Conservation (phyloP, 2,797 vertebrate genomes). For the Limnodromus scolopaceus region DNA sequence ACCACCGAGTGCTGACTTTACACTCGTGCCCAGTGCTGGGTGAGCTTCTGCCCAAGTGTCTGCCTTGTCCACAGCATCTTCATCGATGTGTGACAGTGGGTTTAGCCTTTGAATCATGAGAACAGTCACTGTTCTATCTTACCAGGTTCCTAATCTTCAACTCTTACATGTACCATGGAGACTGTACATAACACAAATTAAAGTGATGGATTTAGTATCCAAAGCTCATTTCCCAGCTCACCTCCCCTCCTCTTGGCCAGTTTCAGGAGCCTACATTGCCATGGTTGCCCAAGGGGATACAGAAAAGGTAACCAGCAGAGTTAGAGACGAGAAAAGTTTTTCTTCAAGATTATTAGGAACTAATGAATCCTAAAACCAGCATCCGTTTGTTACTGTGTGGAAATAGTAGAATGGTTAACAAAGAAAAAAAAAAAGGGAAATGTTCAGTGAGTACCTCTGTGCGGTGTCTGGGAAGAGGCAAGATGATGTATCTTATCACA, state of each 20-base stretch:
- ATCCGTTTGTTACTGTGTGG: not conserved
- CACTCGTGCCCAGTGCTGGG: not conserved
- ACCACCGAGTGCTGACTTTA: rapidly evolving
- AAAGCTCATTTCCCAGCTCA: not conserved
- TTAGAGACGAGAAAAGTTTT: not conserved
- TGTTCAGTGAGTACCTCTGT: not conserved
- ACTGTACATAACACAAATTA: no score
- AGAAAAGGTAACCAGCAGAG: not conserved
- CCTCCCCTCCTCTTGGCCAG: not conserved
- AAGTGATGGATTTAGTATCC: not conserved
- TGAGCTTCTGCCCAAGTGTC: not conserved
- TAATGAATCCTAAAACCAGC: not conserved
- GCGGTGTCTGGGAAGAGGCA: slow-evolving; percentile 9
- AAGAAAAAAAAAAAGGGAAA: not conserved
- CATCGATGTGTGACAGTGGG: rapidly evolving
- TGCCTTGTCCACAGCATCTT: not conserved
- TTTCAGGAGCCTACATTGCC: not conserved
- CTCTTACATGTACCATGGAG: rapidly evolving
- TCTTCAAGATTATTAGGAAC: not conserved
- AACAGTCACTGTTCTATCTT: not conserved
- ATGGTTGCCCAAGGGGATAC: rapidly evolving
- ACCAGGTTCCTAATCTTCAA: not conserved
- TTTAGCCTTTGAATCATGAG: not conserved
- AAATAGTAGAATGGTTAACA: not conserved
- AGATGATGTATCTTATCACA: not conserved